phyloP scores from a whole-genome alignment of 2,797 vertebrate genomes.

The Octomys mimax region DNA sequence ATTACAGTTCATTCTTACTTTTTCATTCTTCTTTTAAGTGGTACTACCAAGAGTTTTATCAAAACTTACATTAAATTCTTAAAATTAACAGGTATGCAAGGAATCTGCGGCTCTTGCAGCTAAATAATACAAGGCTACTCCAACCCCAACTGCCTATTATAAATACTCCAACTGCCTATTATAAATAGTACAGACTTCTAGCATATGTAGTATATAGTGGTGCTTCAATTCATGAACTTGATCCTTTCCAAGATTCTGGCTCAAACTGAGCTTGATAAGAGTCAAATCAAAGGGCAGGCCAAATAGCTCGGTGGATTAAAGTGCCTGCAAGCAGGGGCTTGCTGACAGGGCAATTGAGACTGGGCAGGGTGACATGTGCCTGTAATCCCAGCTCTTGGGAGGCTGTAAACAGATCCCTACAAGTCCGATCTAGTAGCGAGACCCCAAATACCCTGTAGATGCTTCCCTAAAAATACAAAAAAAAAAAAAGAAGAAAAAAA shows the following conservation, averaged over 20 bases:
- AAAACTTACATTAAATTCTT: background rate
- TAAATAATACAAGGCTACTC: background rate
- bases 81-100: background rate
- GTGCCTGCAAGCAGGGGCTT: too few species aligned
- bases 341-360: too few species aligned
- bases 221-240: background rate
- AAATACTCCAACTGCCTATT: background rate
- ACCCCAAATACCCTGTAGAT: too few species aligned
- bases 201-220: background rate
- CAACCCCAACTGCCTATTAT: background rate
- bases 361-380: too few species aligned
- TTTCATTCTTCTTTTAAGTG: background rate
- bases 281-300: background rate
- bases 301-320: too few species aligned
- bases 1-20: background rate
- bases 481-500: too few species aligned
- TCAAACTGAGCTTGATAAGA: background rate
- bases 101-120: background rate
- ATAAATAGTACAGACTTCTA: background rate
- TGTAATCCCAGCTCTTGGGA: too few species aligned
- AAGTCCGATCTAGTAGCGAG: too few species aligned
- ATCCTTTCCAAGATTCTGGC: background rate
- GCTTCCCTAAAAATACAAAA: too few species aligned
- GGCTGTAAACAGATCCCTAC: too few species aligned
- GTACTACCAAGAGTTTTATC: background rate